Conservation (phyloP, 2,113 vertebrate genomes). For the Aldabrachelys gigantea region DNA sequence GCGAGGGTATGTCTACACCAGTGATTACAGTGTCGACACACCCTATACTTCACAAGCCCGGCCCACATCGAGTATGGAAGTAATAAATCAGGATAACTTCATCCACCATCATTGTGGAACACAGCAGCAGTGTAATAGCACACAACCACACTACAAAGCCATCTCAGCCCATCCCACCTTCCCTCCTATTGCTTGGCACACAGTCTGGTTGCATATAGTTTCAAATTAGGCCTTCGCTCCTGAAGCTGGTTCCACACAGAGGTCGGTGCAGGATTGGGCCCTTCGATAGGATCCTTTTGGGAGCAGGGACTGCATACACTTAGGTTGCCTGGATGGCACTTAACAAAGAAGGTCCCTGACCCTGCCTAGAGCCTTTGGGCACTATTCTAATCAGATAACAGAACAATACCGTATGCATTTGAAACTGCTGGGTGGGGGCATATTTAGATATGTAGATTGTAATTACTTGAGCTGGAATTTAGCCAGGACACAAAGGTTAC, state of each 20-base stretch:
- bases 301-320: fast-evolving
- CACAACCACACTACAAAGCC: background rate
- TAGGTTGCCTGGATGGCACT: background rate
- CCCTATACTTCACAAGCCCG: background rate
- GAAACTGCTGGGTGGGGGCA: conserved; percentile 56
- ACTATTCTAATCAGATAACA: conserved; percentile 60
- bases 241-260: background rate
- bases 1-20: background rate
- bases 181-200: background rate
- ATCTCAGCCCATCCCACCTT: background rate
- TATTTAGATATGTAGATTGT: conserved; percentile 56
- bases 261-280: fast-evolving
- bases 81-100: background rate
- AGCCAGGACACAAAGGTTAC: conserved; percentile 63
- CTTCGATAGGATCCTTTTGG: background rate
- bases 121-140: background rate
- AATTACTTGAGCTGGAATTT: conserved; percentile 73
- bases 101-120: background rate
- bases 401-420: conserved; percentile 63
- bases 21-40: background rate
- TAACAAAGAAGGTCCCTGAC: background rate
- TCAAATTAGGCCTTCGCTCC: fast-evolving
- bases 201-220: background rate
- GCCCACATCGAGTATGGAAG: background rate
- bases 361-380: conserved; percentile 30